These are phyloP conservation scores for Agonum fuliginosum DNA, from an alignment of 2,888 invertebrate species.

Conservation along the genomic window DNA sequence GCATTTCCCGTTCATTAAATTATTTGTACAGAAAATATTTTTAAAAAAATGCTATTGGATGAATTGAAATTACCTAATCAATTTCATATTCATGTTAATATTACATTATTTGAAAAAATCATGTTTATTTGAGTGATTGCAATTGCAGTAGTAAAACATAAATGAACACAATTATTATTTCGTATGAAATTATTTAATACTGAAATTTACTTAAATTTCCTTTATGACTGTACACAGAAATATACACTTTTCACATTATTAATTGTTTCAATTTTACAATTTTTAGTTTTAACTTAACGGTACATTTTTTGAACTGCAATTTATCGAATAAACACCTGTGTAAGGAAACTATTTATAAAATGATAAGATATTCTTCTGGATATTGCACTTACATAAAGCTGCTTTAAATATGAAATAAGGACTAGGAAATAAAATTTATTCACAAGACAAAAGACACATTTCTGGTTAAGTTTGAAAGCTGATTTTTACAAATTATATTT, in stretches of 20 bases:
- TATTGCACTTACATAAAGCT: constrained; percentile 37
- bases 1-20: no score
- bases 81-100: constrained; percentile 15
- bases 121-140: constrained; percentile 8
- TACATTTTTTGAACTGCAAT: constrained; percentile 9
- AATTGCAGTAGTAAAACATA: constrained; percentile 17
- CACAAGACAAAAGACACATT: background rate
- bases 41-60: no score
- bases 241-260: constrained; percentile 9
- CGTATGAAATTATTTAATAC: constrained; percentile 29
- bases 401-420: constrained; percentile 16
- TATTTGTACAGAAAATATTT: background rate
- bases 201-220: constrained; percentile 5
- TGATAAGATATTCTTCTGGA: background rate
- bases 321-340: constrained; percentile 1
- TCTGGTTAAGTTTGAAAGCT: constrained; percentile 19
- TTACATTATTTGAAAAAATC: background rate
- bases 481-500: constrained; percentile 19
- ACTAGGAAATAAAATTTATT: constrained; percentile 19
- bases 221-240: constrained; percentile 19
- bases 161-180: constrained; percentile 28
- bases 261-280: constrained; percentile 9
- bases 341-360: constrained; percentile 5
- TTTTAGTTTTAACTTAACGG: background rate
- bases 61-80: background rate